Base-by-base conservation (phyloP, 2,888 invertebrate species). In the Xestia ashworthii region DNA sequence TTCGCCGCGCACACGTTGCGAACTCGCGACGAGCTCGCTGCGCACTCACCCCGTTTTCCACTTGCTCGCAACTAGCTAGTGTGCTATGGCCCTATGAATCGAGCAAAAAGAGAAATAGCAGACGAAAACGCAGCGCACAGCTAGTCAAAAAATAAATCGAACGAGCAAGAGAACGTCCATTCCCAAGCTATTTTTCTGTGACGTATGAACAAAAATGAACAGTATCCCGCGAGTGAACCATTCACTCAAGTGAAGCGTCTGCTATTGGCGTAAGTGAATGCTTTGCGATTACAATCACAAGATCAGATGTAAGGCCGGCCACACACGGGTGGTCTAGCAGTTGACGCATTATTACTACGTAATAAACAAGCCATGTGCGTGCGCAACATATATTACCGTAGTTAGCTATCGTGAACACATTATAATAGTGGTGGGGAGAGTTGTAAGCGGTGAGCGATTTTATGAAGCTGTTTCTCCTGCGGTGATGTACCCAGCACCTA, bases 331-430 rank as follows among this genome's bases (percentile, higher is more conserved):
- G 92, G 93, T 92, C 93, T 79, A 80, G 78, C 58, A 85, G 87
- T 84, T 76, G 82, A 81, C 74, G 84, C 66, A 82, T 85, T 83
- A 87, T 86, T 79, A 86, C 86, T 82, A 90, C 87, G 91, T 92
- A 90, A 93, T 93, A 94, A 94, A 93, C 92, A 91, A 90, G 84
- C 83, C 73, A 65, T 83, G 87, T 83, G 91, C 88, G 91, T 90
- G 90, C 84, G 87, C 88, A 91, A 91, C 92, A 92, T 95, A 94
- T 94, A 94, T 95, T 95, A 92, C 91, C 93, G 92, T 92, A 92
- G 92, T 93, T 91, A 90, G 91, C 84, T 90, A 89, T 93, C 90
- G 91, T 94, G 92, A 92, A 92, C 87, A 88, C 85, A 87, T 89
- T 89, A 88, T 82, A 83, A 72, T 80, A 38, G 64, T 71, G 74